Conservation (phyloP, 1,140 invertebrate species). For the Halictus rubicundus region DNA sequence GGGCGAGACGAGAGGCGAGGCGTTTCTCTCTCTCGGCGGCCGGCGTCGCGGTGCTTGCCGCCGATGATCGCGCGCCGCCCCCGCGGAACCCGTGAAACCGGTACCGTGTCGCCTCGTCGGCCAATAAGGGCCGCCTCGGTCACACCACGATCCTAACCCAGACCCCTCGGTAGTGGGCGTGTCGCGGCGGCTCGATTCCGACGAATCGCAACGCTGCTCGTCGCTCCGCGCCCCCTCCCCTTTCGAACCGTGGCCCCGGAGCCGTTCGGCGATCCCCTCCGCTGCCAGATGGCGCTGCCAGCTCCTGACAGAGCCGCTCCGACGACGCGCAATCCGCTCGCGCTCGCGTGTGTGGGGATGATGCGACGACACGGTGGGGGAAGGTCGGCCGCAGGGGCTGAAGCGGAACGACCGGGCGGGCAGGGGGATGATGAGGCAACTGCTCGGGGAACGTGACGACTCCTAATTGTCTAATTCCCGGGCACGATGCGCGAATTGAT, state of each 20-base stretch:
- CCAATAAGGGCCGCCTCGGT: conserved; percentile 62
- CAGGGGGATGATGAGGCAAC: conserved; percentile 47
- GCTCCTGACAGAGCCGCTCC: conserved; percentile 4
- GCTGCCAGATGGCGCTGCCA: conserved; percentile 51
- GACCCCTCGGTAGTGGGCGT: conserved; percentile 66
- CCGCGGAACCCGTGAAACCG: conserved; percentile 71
- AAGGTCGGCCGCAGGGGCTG: conserved; percentile 32
- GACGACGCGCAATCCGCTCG: too few relatives aligned
- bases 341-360: conserved; percentile 11
- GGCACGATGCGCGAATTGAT: conserved; percentile 76
- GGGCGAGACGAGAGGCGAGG: too few relatives aligned
- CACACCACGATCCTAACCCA: conserved; percentile 40
- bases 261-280: neutral
- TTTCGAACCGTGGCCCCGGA: neutral
- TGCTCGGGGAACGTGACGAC: conserved; percentile 77
- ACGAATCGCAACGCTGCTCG: conserved; percentile 53
- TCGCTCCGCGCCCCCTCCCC: conserved; percentile 17
- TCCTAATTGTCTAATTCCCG: conserved; percentile 81
- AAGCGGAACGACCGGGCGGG: conserved; percentile 44
- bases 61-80: conserved; percentile 67
- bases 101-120: conserved; percentile 63
- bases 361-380: conserved; percentile 7
- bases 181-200: conserved; percentile 9
- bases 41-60: conserved; percentile 55
- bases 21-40: conserved; percentile 42